A percentile compares a stretch with the other conserved stretches of the same genome.
phyloP scores from a whole-genome alignment of 2,113 vertebrate species.

The Capreolus pygargus region DNA sequence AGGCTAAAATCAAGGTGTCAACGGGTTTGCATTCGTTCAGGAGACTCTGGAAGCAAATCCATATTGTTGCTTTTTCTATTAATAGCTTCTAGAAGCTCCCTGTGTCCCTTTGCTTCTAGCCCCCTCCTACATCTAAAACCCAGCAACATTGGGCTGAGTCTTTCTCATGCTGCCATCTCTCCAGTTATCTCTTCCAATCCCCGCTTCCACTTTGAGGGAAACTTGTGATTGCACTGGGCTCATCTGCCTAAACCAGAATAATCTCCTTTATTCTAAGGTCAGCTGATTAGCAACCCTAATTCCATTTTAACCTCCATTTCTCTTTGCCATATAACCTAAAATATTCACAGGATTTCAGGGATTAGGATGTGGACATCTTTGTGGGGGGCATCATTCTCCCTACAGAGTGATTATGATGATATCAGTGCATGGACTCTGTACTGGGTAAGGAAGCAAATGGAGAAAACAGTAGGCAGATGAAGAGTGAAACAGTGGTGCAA shows the following conservation, averaged over 20 bases:
- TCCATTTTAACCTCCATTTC: neutral
- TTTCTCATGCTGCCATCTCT: neutral
- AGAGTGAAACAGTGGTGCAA: neutral
- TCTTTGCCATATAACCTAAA: neutral
- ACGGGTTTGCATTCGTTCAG: neutral
- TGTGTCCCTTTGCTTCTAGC: neutral
- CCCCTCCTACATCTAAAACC: neutral
- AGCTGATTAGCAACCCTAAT: neutral
- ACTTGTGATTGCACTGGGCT: neutral
- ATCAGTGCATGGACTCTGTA: neutral
- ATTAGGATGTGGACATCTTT: neutral
- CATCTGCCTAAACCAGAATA: neutral
- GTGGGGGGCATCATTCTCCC: neutral
- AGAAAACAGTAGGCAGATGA: neutral
- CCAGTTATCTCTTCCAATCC: neutral
- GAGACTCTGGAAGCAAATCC: neutral
- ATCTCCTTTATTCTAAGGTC: neutral
- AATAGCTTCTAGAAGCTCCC: neutral
- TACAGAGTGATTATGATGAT: neutral
- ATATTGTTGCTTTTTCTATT: neutral
- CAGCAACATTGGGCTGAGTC: neutral
- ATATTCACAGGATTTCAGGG: neutral
- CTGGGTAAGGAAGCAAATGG: neutral
- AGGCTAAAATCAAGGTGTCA: neutral
- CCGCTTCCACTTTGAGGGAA: neutral